phyloP scores from a whole-genome alignment of 2,888 invertebrate genomes.

The Phymatocera aterrima region DNA sequence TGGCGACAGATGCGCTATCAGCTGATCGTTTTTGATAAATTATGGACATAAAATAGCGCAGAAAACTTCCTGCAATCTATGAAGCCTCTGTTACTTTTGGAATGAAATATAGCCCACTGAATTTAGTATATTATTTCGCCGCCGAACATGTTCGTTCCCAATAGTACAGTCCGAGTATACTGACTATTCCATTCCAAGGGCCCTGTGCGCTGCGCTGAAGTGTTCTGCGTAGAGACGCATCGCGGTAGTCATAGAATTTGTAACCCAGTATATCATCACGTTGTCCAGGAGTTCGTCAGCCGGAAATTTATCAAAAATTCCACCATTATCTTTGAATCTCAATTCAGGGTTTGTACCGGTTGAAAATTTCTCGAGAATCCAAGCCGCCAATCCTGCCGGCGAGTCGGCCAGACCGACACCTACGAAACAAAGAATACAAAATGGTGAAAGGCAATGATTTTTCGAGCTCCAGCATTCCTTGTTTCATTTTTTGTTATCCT shows the following conservation, averaged over 20 bases:
- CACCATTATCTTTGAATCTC: slow-evolving; percentile 79
- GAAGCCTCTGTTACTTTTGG: too few species aligned
- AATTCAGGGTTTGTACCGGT: slow-evolving; percentile 79
- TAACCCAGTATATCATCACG: slow-evolving; percentile 78
- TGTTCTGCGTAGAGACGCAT: slow-evolving; percentile 81
- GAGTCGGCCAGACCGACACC: slow-evolving; percentile 85
- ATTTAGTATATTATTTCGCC: too few species aligned
- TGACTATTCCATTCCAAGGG: slow-evolving; percentile 72
- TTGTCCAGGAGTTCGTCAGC: slow-evolving; percentile 76
- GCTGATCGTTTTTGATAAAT: too few species aligned
- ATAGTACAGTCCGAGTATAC: too few species aligned
- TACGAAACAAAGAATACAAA: slow-evolving; percentile 62
- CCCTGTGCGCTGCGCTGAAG: slow-evolving; percentile 69
- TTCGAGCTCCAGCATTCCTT: neutral
- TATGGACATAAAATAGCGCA: too few species aligned
- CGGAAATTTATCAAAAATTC: slow-evolving; percentile 78
- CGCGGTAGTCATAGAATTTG: slow-evolving; percentile 76
- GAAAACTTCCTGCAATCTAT: too few species aligned
- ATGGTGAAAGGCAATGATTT: neutral
- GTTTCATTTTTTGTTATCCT: neutral
- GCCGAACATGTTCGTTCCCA: too few species aligned
- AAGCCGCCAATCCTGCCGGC: slow-evolving; percentile 91
- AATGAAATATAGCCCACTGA: too few species aligned
- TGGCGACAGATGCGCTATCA: too few species aligned
- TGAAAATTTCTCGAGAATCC: slow-evolving; percentile 91